These are phyloP conservation scores for Phrynocephalus versicolor DNA, from an alignment of 2,113 vertebrate genomes.

Conservation along the genomic window DNA sequence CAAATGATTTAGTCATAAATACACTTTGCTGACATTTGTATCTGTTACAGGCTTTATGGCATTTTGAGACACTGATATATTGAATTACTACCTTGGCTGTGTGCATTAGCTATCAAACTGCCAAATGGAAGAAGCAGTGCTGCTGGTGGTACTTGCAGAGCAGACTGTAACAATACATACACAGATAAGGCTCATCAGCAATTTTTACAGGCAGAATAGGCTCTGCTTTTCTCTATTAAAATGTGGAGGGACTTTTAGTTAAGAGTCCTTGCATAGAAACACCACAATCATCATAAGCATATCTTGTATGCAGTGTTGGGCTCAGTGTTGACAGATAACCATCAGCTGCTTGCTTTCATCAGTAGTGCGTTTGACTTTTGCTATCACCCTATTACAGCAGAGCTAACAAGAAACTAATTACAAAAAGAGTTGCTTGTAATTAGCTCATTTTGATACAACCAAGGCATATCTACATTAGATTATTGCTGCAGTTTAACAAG, in stretches of 20 bases:
- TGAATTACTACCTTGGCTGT: not conserved
- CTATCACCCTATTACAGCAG: too few species aligned
- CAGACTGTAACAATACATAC: not conserved
- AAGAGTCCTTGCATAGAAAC: not conserved
- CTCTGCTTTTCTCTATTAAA: not conserved
- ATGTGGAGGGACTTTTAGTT: not conserved
- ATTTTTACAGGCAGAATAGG: not conserved
- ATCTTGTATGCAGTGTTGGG: not conserved
- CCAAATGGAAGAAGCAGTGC: not conserved
- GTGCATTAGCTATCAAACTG: not conserved
- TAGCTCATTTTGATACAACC: too few species aligned
- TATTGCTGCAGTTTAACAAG: too few species aligned
- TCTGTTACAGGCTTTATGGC: not conserved
- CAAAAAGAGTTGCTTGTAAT: too few species aligned
- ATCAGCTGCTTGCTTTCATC: not conserved
- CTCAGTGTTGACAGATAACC: too few species aligned
- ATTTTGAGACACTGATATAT: not conserved
- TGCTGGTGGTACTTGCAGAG: not conserved
- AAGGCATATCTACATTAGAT: too few species aligned
- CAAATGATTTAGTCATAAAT: not conserved
- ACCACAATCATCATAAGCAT: not conserved
- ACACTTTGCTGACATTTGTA: not conserved
- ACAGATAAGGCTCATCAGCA: not conserved
- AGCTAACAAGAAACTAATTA: too few species aligned
- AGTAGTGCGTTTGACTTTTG: not conserved